Evolutionary conservation across 2,888 invertebrate genomes (phyloP), one percentile per base, ranked within the genome.

Genomic region (Hirtodrosophila duncani): DNA sequence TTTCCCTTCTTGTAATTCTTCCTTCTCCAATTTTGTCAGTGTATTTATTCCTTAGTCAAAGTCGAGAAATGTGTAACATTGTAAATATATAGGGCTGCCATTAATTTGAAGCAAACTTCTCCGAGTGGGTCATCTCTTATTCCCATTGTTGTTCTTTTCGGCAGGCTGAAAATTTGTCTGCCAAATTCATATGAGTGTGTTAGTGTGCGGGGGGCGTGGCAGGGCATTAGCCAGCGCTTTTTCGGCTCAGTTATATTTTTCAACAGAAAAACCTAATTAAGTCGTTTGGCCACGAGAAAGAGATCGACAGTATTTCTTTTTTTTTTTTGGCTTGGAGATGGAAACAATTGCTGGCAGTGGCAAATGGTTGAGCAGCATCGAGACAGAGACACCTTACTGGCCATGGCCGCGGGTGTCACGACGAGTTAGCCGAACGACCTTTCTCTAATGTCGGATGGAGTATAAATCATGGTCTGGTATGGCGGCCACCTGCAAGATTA

Each of bases 251-350:
- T n/a, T n/a, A n/a, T n/a, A 48, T 56, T 44, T 69, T 70, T 63
- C 60, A 51, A 43, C 53, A 58, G 60, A 63, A 69, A 49, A 63
- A 61, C 63, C 75, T 69, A 81, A 75, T 75, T 75, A 75, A 78
- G 75, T 51, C 60, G 42, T 67, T 30, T 43, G 31, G 16, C 52
- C 20, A 24, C 36, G 23, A 21, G 18, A 16, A 16, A 10, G 23
- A 34, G 56, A 23, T 21, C 23, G 23, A 31, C 18, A 13, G 50
- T 23, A 37, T 50, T 23, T 24, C 8, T 18, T 27, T 17, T n/a
- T 9, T 11, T 7, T 11, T 3, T 11, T 8, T 3, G n/a, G n/a
- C n/a, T n/a, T n/a, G n/a, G n/a, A n/a, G n/a, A n/a, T n/a, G n/a
- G n/a, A n/a, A n/a, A n/a, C n/a, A n/a, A n/a, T n/a, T n/a, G n/a